Evolutionary conservation across 2,888 invertebrate genomes (phyloP), one percentile per base, ranked within the genome.

Genomic region (Neocrepidodera transversa): DNA sequence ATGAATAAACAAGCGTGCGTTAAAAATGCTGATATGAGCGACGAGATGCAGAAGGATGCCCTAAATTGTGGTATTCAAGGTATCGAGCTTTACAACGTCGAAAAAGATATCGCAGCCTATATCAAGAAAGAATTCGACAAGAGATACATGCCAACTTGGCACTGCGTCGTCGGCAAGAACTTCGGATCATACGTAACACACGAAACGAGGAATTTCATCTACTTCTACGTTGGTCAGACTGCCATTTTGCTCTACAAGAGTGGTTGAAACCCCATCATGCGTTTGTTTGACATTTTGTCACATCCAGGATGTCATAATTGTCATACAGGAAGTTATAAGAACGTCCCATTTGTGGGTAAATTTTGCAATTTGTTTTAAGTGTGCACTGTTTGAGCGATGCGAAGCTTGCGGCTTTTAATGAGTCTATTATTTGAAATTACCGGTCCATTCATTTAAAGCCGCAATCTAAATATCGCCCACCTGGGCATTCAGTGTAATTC

Each of bases 71-170:
- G 98, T 71, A 97, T 97, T 66, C 96, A 97, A 80, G 97, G 98
- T 20, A 86, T 99, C 66, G 98, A 99, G 81, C 98, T 99, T 80
- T 98, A 94, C 82, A 97, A 97, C 82, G 97, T 97, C 81, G 97
- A 98, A 84, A 98, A 99, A 91, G 98, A 98, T 80, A 98, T 98
- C 76, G 97, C 97, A 14, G 98, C 98, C 57, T 97, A 91, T 82
- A 97, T 98, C 81, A 98, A 99, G 86, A 99, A 99, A 82, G 98
- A 99, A 80, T 98, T 99, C 79, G 97, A 98, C 86, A 97, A 97
- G 86, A 98, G 98, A 82, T 97, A 97, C 87, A 97, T 96, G 82
- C 97, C 97, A 52, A 99, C 98, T 78, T 98, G 97, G 97, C 97
- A 97, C 78, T 97, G 97, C 86, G 97, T 99, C 81, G 97, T 98